Evolutionary conservation across 2,888 invertebrate species (phyloP).

Genomic region (Tachina lurida): DNA sequence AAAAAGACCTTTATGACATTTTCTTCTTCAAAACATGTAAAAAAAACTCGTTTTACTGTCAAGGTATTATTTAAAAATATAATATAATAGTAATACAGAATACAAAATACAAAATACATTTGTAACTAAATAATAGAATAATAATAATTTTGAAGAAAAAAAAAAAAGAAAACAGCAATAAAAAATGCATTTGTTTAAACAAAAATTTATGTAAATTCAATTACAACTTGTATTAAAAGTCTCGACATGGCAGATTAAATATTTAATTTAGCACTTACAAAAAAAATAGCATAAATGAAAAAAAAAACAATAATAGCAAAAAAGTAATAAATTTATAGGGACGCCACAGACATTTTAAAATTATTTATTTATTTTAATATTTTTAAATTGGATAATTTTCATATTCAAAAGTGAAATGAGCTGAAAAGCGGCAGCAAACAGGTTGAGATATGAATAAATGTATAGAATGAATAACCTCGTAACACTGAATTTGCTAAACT

Average conservation of each 20-base stretch:
- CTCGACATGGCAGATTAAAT: slow-evolving; percentile 38
- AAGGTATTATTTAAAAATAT: slow-evolving; percentile 7
- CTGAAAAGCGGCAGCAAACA: slow-evolving; percentile 40
- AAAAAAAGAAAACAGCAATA: neutral
- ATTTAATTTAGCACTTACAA: slow-evolving; percentile 42
- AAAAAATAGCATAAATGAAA: slow-evolving; percentile 11
- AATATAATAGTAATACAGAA: slow-evolving; percentile 4
- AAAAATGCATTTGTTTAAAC: neutral
- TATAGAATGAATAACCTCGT: slow-evolving; percentile 52
- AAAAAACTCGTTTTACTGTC: slow-evolving; percentile 4
- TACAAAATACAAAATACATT: neutral
- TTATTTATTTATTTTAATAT: slow-evolving; percentile 18
- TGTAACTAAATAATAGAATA: slow-evolving; percentile 16
- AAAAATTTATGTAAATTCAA: slow-evolving; percentile 53
- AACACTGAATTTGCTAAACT: slow-evolving; percentile 38
- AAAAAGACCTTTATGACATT: no score
- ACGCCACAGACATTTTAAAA: slow-evolving; percentile 32
- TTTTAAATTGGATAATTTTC: slow-evolving; percentile 66
- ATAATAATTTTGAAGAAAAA: neutral
- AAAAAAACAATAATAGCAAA: slow-evolving; percentile 22
- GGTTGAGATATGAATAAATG: slow-evolving; percentile 55
- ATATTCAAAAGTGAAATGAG: slow-evolving; percentile 47
- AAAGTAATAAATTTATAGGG: slow-evolving; percentile 12
- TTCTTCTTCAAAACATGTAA: neutral
- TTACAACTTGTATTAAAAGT: slow-evolving; percentile 45